phyloP scores from a whole-genome alignment of 2,113 vertebrate species.

The Struthidea cinerea region DNA sequence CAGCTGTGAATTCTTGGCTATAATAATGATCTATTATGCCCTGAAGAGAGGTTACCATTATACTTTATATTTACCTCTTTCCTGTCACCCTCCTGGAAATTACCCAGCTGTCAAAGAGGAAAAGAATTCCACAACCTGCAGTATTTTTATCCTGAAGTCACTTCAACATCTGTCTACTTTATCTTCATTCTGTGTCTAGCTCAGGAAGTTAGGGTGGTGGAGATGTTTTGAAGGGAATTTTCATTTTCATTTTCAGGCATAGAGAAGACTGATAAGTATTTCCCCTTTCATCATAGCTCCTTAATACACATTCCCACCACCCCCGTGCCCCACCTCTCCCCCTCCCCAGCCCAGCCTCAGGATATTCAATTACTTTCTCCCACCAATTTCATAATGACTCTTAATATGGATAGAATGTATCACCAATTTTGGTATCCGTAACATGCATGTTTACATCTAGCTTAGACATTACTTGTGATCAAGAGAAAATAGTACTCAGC shows the following conservation, averaged over 20 bases:
- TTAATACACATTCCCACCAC: not conserved
- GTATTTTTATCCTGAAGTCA: not conserved
- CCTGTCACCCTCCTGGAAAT: not conserved
- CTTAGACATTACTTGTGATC: not conserved
- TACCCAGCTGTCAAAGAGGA: not conserved
- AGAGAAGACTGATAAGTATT: not conserved
- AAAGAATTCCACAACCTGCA: not conserved
- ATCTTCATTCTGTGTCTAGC: not conserved
- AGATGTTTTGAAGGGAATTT: not conserved
- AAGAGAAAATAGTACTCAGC: not conserved
- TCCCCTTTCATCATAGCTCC: not conserved
- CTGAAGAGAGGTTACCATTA: not conserved
- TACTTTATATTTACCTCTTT: not conserved
- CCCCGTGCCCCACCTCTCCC: accelerated
- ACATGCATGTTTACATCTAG: not conserved
- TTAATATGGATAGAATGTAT: not conserved
- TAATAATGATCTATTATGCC: not conserved
- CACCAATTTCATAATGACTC: not conserved
- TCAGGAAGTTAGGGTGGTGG: not conserved
- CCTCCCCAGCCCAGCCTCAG: accelerated
- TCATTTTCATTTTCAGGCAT: not conserved
- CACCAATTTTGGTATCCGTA: not conserved
- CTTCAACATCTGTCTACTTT: not conserved
- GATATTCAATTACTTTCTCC: not conserved
- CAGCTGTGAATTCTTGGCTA: not conserved